Base-by-base conservation (phyloP, 2,888 invertebrate genomes). In the Drosophila paucipuncta region DNA sequence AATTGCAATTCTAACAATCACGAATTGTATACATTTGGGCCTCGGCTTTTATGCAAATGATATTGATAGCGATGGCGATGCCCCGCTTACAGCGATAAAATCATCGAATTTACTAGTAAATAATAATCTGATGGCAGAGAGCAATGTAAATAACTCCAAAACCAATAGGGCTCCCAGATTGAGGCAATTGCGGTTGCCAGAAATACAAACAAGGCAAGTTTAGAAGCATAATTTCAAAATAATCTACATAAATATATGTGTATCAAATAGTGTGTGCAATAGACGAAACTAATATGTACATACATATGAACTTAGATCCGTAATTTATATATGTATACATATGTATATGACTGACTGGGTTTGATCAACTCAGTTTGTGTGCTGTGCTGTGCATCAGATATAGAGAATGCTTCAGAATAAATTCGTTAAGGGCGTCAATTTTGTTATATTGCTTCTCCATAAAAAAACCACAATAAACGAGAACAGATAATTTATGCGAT, bases 181-280 rank as follows among this genome's bases (percentile, higher is more conserved):
- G 22, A 54, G 60, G 57, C 53, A 47, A 53, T 39, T 59, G 5
- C 49, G 41, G 28, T 50, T 53, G 33, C 16, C 58, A 57, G 55
- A 73, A 76, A 30, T 53, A 54, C 22, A 62, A 39, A 31, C 47
- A 63, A 83, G 85, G 82, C 73, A 83, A 78, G 82, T 85, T 47
- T 63, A n/a, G 7, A 68, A 68, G 16, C 39, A 25, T n/a, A n/a
- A 31, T 41, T 49, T 22, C 37, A 39, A 55, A 53, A 39, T 28
- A 37, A 30, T 41, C 18, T 18, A 11, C 30, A 52, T 6, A 31
- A 31, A 52, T 22, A 22, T 31, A 10, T 10, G 6, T 16, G 6
- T 43, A 22, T 31, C 16, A 43, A 22, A 30, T 58, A 43, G 4
- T 22, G 13, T 22, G 22, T 22, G 39, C 18, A 41, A 22, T 22